Evolutionary conservation across 92 coral and sea anemone genomes (phyloP).

Genomic region (Epizoanthus ramosus): DNA sequence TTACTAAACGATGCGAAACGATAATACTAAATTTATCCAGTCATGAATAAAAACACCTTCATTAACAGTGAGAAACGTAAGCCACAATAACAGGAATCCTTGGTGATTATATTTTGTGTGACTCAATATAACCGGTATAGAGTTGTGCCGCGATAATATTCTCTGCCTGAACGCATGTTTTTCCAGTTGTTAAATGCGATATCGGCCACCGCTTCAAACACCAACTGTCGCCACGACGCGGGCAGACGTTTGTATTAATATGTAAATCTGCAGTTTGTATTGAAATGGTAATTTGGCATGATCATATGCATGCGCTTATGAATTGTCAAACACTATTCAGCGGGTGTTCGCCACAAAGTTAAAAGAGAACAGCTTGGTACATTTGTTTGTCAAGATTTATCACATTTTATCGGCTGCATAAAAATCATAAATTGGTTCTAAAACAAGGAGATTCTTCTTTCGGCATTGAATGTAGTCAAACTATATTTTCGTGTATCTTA

Average conservation of each 20-base stretch:
- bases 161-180: not conserved
- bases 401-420: too few relatives aligned
- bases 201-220: not conserved
- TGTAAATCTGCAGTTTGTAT: not conserved
- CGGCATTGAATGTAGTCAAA: too few relatives aligned
- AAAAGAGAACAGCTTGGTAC: not conserved
- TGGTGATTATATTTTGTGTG: not conserved
- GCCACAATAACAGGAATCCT: not conserved
- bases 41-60: conserved; percentile 4
- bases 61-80: not conserved
- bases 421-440: too few relatives aligned
- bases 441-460: too few relatives aligned
- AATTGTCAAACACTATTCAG: not conserved
- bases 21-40: not conserved
- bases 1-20: not conserved
- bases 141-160: not conserved
- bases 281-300: not conserved
- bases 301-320: not conserved
- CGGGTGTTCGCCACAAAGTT: not conserved
- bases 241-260: not conserved
- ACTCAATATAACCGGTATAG: not conserved
- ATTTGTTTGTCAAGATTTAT: too few relatives aligned
- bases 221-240: too few relatives aligned
- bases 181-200: not conserved
- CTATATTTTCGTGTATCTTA: too few relatives aligned